phyloP scores from a whole-genome alignment of 2,113 vertebrate species.

The Hemicordylus capensis region DNA sequence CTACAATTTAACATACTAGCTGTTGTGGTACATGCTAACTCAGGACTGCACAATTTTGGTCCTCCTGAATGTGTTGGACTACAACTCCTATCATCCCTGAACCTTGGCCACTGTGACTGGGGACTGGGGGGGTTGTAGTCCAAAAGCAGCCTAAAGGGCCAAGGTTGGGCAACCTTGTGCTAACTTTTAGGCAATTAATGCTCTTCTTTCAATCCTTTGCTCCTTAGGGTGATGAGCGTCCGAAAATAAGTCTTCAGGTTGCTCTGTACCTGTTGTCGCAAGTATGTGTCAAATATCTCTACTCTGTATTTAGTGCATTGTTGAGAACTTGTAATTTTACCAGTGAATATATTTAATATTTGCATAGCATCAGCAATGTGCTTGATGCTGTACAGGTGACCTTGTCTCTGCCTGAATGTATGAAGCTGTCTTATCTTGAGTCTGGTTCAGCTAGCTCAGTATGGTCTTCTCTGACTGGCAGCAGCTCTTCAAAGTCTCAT shows the following conservation, averaged over 20 bases:
- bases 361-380: not conserved
- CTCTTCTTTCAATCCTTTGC: not conserved
- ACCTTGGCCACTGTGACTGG: too few relatives aligned
- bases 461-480: too few relatives aligned
- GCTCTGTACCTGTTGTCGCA: constrained; percentile 97
- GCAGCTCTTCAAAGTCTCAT: too few relatives aligned
- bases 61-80: too few relatives aligned
- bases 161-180: too few relatives aligned
- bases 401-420: not conserved
- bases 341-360: not conserved
- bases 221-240: constrained; percentile 86
- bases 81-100: too few relatives aligned
- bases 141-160: too few relatives aligned
- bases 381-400: not conserved
- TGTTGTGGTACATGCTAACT: not conserved
- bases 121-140: too few relatives aligned
- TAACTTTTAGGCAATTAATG: not conserved
- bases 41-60: too few relatives aligned
- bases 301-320: not conserved
- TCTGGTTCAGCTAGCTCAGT: too few relatives aligned
- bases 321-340: not conserved
- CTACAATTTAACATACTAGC: not conserved
- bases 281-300: constrained; percentile 71
- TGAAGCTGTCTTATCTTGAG: not conserved
- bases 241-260: constrained; percentile 94